Percentiles rank a stretch among this genome's conserved stretches.
Evolutionary conservation across 2,888 invertebrate species (phyloP).

Genomic region (Perizoma affinitatum): DNA sequence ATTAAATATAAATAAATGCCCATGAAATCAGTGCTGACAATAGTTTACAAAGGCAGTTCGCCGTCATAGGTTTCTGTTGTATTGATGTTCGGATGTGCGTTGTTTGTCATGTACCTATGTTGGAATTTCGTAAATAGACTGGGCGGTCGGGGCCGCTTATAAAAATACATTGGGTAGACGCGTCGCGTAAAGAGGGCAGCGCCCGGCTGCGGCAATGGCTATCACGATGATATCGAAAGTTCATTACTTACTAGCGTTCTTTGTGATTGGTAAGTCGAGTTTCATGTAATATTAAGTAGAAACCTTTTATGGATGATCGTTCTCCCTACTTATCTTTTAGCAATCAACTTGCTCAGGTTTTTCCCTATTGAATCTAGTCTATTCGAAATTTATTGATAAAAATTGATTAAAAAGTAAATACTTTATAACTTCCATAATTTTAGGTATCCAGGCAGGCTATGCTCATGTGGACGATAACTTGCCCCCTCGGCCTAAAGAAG

Average conservation of each 20-base stretch:
- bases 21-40: no score
- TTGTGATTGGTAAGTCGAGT: slow-evolving; percentile 62
- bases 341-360: no score
- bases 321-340: no score
- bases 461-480: slow-evolving; percentile 68
- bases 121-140: slow-evolving; percentile 77
- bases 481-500: slow-evolving; percentile 74
- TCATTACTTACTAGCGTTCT: slow-evolving; percentile 48
- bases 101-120: slow-evolving; percentile 73
- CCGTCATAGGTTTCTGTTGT: slow-evolving; percentile 4
- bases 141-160: slow-evolving; percentile 77
- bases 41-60: not conserved
- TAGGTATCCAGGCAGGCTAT: slow-evolving; percentile 53
- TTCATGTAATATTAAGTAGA: not conserved
- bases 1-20: no score
- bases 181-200: slow-evolving; percentile 63
- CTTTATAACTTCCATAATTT: not conserved
- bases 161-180: slow-evolving; percentile 79
- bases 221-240: slow-evolving; percentile 56
- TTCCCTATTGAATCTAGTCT: no score
- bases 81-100: slow-evolving; percentile 63
- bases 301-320: not conserved
- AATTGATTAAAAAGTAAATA: no score
- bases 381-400: no score
- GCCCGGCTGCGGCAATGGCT: slow-evolving; percentile 58